Evolutionary conservation across 2,888 invertebrate species (phyloP).

Genomic region (Drosophila fulvimacula): DNA sequence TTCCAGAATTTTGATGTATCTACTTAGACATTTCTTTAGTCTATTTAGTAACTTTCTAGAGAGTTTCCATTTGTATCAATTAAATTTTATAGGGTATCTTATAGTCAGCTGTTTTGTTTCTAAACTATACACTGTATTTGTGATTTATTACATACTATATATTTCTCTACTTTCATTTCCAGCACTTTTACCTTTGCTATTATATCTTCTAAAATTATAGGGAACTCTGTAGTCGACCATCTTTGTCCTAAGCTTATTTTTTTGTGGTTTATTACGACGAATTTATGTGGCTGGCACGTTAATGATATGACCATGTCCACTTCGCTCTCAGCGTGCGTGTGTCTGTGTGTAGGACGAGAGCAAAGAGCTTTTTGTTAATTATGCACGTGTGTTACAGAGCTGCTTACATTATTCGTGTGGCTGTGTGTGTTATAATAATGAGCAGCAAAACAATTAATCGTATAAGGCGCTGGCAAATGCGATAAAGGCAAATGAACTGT

Average conservation of each 20-base stretch:
- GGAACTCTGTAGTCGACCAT: background rate
- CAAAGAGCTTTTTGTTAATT: slow-evolving; percentile 56
- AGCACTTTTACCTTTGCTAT: background rate
- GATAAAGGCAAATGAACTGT: slow-evolving; percentile 59
- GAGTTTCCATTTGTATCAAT: too few relatives aligned
- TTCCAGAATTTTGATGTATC: too few relatives aligned
- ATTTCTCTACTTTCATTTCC: background rate
- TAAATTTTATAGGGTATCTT: background rate
- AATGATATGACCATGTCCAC: slow-evolving; percentile 66
- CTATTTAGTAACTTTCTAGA: too few relatives aligned
- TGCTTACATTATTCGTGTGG: slow-evolving; percentile 52
- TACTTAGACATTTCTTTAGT: too few relatives aligned
- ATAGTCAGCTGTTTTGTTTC: background rate
- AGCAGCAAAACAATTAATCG: slow-evolving; percentile 71
- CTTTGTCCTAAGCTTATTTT: slow-evolving; percentile 6
- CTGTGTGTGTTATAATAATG: slow-evolving; percentile 47
- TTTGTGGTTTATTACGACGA: slow-evolving; percentile 34
- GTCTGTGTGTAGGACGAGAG: slow-evolving; percentile 11
- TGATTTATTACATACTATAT: background rate
- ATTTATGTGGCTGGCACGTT: slow-evolving; percentile 70
- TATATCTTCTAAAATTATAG: background rate
- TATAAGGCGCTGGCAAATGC: slow-evolving; percentile 49
- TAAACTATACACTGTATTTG: background rate
- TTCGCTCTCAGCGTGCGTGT: slow-evolving; percentile 3
- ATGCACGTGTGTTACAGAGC: slow-evolving; percentile 59